Evolutionary conservation across 2,113 vertebrate species (phyloP).

Genomic region (Coracopsis vasa): DNA sequence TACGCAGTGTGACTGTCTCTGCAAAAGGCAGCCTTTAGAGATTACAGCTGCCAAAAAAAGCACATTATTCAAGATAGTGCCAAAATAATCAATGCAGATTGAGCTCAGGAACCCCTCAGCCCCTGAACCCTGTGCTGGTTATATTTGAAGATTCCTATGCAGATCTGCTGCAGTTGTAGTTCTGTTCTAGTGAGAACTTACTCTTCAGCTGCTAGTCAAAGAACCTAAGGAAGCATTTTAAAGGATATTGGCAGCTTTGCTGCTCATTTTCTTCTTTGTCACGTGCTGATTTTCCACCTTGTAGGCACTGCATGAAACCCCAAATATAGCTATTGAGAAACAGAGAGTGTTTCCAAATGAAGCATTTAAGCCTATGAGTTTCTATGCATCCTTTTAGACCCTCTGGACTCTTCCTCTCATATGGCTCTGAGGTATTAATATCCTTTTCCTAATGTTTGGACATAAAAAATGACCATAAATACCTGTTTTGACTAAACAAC

Average conservation of each 20-base stretch:
- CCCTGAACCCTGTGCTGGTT: rapidly evolving
- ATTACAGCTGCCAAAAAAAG: neutral
- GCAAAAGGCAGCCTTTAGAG: neutral
- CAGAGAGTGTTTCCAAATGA: neutral
- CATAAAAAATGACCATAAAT: neutral
- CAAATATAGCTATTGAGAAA: neutral
- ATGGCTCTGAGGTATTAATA: neutral
- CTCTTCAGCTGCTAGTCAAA: neutral
- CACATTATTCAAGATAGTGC: rapidly evolving
- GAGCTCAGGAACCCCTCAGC: neutral
- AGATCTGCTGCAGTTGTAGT: neutral
- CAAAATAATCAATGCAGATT: neutral
- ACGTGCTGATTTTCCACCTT: neutral
- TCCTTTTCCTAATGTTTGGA: neutral
- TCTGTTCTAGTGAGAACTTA: neutral
- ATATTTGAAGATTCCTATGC: neutral
- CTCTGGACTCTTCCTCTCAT: neutral
- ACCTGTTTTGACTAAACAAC: neutral
- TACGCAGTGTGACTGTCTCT: rapidly evolving
- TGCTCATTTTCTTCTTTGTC: neutral
- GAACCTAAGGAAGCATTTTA: neutral
- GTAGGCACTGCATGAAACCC: neutral
- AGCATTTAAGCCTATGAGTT: neutral
- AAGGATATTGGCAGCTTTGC: neutral
- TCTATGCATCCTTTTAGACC: neutral